phyloP scores from a whole-genome alignment of 2,888 invertebrate species.

The Griposia aprilina region DNA sequence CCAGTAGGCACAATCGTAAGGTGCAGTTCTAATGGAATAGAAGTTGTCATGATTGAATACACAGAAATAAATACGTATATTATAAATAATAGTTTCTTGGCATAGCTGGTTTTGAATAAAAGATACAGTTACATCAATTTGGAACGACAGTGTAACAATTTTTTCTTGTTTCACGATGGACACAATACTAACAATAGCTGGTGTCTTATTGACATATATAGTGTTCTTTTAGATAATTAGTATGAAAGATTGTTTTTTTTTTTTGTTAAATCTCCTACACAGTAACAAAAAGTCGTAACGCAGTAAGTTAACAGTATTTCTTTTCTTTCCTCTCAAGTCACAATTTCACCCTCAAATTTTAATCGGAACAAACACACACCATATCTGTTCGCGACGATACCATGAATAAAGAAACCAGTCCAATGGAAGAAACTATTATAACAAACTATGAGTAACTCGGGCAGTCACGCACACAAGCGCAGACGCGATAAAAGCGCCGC shows the following conservation, averaged over 20 bases:
- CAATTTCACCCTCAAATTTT: neutral
- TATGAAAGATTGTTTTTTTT: neutral
- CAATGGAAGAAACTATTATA: constrained; percentile 61
- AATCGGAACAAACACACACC: neutral
- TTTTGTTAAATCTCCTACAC: neutral
- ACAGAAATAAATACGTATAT: neutral
- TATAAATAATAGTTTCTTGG: neutral
- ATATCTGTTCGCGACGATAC: constrained; percentile 21
- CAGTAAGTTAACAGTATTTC: neutral
- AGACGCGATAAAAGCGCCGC: constrained; percentile 63
- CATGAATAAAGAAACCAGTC: constrained; percentile 44
- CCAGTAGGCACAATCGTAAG: constrained; percentile 4
- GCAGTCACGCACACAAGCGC: constrained; percentile 58
- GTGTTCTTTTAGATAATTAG: neutral
- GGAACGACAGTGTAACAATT: neutral
- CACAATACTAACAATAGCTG: neutral
- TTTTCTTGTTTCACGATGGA: neutral
- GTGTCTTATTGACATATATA: neutral
- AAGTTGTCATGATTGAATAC: neutral
- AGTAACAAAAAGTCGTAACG: neutral
- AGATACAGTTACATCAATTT: neutral
- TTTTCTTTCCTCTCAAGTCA: neutral
- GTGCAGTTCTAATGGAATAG: neutral
- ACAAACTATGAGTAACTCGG: constrained; percentile 48
- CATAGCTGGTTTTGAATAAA: neutral